Evolutionary conservation across 2,888 invertebrate genomes (phyloP), one percentile per base, ranked within the genome.

Genomic region (Mesorhabditis spiculigera): DNA sequence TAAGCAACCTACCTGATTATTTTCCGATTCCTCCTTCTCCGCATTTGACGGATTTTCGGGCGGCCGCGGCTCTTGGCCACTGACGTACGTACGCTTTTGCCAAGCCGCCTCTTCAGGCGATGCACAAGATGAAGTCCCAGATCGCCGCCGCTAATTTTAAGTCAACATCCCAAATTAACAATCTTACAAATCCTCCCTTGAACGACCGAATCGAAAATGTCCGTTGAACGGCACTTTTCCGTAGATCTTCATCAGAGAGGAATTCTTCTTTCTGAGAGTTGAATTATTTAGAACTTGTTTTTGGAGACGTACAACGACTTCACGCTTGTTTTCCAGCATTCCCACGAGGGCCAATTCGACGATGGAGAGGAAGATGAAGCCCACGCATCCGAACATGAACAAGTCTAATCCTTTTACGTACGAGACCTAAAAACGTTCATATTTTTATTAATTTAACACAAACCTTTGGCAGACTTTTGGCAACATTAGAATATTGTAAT

Each of bases 401-500:
- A 85, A 65, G 72, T 85, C 85, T 65, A 85, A 69, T 41, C 83
- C 85, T 75, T 85, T 85, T 41, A 85, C 79, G 70, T 85, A 85
- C 63, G 80, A 79, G 8, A 84, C 83, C 82, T 83, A 41, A 61
- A 77, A 72, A 50, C 45, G 43, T 10, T n/a, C 64, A 64, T 62
- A 63, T 58, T 67, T 5, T 68, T n/a, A 1, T 16, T 43, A 43
- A 44, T n/a, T 13, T 58, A 50, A 42, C 65, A 3, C 68, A 43
- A 16, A 85, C 85, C 75, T 85, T 85, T 4, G 85, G 85, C 61
- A 85, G 73, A 70, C 80, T 79, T 62, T 83, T 69, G 4, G 81
- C 81, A 5, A 85, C 81, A 71, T 85, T 85, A 13, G 78, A 77
- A 75, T 85, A 85, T 70, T 85, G 85, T 66, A 85, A 75, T 10